Base-by-base conservation (phyloP, 2,113 vertebrate genomes). In the Vidua chalybeata region DNA sequence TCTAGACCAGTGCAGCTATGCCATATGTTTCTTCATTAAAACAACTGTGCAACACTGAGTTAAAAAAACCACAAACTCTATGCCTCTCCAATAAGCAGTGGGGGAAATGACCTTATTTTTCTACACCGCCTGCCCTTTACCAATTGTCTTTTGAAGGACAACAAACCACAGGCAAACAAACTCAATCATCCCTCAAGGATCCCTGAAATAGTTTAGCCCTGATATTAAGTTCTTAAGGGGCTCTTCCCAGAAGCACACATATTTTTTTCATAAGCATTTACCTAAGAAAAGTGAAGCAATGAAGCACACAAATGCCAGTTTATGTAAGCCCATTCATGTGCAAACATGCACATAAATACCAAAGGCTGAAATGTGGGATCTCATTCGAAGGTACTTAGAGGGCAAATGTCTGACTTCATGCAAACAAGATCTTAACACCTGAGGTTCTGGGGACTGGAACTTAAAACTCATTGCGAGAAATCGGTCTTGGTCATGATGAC, bases 251-350 rank as follows among this genome's bases (percentile, higher is more conserved):
- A 84, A 81, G 28, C 66, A 82, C 2, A 5, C 46, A 27, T 93
- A 56, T 90, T 77, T 90, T 90, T 94, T 87, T 90, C 62, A n/a
- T 19, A 43, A 37, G 43, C 37, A 68, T 96, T 96, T 82, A 85
- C 90, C 80, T 92, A 92, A 89, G 90, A 92, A 92, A 93, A 93
- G 88, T 84, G 76, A 84, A 93, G 92, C 71, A 94, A 92, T 22
- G n/a, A 77, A 59, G 82, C 67, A 73, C 74, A 84, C 54, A 94
- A 94, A 74, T 43, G 35, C 82, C 19, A 45, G 61, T 88, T 89
- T 90, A 76, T 69, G 77, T 69, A 92, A 86, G 69, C 26, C 56
- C 43, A 75, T 96, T 95, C 92, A 78, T 84, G 94, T 90, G 92
- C 92, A 93, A 95, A 95, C 88, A 43, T 20, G 68, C 22, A n/a